Conservation (phyloP, 2,888 invertebrate genomes). For the Apotomis turbidana region DNA sequence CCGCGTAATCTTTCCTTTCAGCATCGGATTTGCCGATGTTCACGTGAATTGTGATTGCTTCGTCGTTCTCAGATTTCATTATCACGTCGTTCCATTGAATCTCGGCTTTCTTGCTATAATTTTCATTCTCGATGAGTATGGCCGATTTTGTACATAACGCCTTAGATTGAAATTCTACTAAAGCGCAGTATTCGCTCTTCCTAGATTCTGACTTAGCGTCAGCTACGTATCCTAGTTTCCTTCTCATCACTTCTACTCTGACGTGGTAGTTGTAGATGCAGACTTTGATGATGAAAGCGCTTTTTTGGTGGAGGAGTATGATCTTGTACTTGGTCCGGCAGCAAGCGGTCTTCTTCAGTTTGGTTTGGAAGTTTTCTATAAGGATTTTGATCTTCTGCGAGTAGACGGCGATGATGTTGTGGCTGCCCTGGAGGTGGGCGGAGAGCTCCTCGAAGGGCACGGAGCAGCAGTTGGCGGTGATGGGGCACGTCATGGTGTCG, state of each 20-base stretch:
- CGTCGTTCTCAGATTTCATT: conserved; percentile 75
- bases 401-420: conserved; percentile 78
- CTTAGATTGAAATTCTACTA: conserved; percentile 79
- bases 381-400: conserved; percentile 79
- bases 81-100: conserved; percentile 78
- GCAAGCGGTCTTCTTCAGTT: conserved; percentile 77
- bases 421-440: conserved; percentile 68
- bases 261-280: conserved; percentile 80
- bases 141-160: conserved; percentile 74
- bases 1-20: conserved; percentile 63
- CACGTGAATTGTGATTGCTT: conserved; percentile 78
- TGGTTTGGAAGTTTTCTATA: conserved; percentile 79
- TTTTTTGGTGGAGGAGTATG: conserved; percentile 73
- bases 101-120: conserved; percentile 78
- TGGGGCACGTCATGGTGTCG: conserved; percentile 77
- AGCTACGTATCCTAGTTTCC: conserved; percentile 74
- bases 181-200: conserved; percentile 76
- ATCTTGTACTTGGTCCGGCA: conserved; percentile 80
- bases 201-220: conserved; percentile 69
- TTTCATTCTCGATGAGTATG: conserved; percentile 75
- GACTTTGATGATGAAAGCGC: conserved; percentile 79
- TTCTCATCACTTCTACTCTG: conserved; percentile 75
- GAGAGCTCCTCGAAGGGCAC: conserved; percentile 76
- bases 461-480: conserved; percentile 74
- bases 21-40: conserved; percentile 72